phyloP scores from a whole-genome alignment of 2,113 vertebrate genomes.

The Edolisoma coerulescens region DNA sequence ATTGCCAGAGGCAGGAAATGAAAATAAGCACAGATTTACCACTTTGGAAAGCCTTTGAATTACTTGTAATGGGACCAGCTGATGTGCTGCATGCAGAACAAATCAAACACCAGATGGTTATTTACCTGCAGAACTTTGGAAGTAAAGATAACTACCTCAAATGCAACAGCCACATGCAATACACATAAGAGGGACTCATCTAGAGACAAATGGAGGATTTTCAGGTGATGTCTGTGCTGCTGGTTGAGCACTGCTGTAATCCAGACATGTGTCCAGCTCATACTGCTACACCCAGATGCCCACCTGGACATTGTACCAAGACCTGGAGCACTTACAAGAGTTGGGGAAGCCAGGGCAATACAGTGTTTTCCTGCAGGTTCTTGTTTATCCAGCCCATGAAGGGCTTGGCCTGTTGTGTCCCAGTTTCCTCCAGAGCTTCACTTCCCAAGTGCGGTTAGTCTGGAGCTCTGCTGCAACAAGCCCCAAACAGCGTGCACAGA shows the following conservation, averaged over 20 bases:
- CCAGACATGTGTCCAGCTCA: neutral
- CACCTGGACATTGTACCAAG: neutral
- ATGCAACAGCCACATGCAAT: neutral
- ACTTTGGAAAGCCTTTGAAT: neutral
- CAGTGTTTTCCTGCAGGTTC: neutral
- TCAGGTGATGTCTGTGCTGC: neutral
- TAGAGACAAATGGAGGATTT: neutral
- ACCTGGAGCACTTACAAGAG: neutral
- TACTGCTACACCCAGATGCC: neutral
- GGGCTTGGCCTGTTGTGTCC: neutral
- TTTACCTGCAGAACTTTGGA: neutral
- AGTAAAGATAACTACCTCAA: neutral
- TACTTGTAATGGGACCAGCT: neutral
- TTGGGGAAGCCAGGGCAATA: neutral
- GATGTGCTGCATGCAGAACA: neutral
- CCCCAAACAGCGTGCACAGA: neutral
- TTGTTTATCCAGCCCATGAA: neutral
- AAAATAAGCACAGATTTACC: neutral
- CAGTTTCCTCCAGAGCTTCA: neutral
- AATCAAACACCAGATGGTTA: neutral
- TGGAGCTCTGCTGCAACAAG: rapidly evolving
- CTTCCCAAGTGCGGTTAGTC: neutral
- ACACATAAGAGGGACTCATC: neutral
- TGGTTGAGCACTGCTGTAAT: neutral
- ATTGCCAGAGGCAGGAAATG: neutral